Percentiles rank a stretch among this genome's conserved stretches.
These are phyloP conservation scores for Bolinopsis microptera DNA, from an alignment of 37 sponge, comb jelly and placozoan species.

Conservation along the genomic window DNA sequence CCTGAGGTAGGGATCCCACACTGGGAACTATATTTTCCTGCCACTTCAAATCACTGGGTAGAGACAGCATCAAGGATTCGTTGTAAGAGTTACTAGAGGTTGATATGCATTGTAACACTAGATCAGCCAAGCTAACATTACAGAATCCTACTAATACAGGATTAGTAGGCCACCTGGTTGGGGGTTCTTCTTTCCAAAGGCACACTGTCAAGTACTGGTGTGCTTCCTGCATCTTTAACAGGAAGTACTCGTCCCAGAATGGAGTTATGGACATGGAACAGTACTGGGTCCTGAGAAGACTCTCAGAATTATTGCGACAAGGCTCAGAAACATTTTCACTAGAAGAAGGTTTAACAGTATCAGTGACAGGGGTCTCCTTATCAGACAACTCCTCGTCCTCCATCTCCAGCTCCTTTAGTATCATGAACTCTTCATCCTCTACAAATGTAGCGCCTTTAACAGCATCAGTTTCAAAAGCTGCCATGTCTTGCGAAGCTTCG, in stretches of 20 bases:
- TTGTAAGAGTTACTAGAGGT: background rate
- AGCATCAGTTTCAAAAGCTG: background rate
- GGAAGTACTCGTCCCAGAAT: conserved; percentile 22
- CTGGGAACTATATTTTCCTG: background rate
- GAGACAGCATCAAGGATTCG: background rate
- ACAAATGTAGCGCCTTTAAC: conserved; percentile 1
- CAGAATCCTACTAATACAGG: background rate
- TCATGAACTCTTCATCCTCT: conserved; percentile 38
- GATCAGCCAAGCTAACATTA: background rate
- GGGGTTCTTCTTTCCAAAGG: background rate
- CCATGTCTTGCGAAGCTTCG: conserved; percentile 47
- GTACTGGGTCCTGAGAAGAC: background rate
- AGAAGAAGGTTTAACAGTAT: background rate
- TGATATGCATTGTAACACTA: conserved; percentile 21
- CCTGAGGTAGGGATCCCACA: background rate
- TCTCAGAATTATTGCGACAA: background rate
- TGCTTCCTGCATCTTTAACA: background rate
- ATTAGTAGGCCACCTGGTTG: background rate
- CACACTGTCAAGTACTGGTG: conserved; percentile 19
- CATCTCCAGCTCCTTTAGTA: background rate
- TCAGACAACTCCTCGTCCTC: background rate
- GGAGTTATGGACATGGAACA: background rate
- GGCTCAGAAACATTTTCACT: background rate
- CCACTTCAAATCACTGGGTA: conserved; percentile 57
- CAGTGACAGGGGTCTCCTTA: background rate